Conservation (phyloP, 1,140 invertebrate genomes). For the Procambarus clarkii region DNA sequence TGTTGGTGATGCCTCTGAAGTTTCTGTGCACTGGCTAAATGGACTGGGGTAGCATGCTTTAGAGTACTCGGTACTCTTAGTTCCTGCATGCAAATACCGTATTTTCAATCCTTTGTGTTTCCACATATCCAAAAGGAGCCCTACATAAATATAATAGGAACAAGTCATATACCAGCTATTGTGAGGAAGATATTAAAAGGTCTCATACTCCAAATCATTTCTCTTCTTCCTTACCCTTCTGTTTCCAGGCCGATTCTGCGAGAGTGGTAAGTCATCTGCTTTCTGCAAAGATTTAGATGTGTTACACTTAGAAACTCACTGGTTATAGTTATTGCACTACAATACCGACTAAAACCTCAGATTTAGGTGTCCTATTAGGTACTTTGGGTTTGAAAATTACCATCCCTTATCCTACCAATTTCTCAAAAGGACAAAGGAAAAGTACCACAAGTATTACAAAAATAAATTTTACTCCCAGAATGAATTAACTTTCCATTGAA, state of each 20-base stretch:
- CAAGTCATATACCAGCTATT: background rate
- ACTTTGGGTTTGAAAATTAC: too few species aligned
- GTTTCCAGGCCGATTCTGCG: slow-evolving; percentile 34
- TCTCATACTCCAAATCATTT: background rate
- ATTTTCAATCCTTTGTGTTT: background rate
- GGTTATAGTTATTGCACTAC: background rate
- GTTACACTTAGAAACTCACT: slow-evolving; percentile 1
- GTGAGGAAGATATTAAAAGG: background rate
- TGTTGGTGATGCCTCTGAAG: background rate
- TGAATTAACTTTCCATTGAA: too few species aligned
- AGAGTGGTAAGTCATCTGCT: slow-evolving; percentile 43
- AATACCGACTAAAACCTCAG: background rate
- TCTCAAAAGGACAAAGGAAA: too few species aligned
- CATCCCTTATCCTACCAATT: too few species aligned
- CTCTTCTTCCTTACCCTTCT: slow-evolving; percentile 43
- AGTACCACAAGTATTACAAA: too few species aligned
- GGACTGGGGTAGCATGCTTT: background rate
- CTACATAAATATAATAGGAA: background rate
- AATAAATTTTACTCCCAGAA: too few species aligned
- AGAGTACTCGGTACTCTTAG: background rate
- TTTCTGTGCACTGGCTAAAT: background rate
- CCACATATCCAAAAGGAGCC: background rate
- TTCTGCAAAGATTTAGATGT: slow-evolving; percentile 37
- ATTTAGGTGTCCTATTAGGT: background rate
- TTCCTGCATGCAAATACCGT: background rate